phyloP scores from a whole-genome alignment of 2,797 vertebrate genomes.

The Bradypodion ventrale region DNA sequence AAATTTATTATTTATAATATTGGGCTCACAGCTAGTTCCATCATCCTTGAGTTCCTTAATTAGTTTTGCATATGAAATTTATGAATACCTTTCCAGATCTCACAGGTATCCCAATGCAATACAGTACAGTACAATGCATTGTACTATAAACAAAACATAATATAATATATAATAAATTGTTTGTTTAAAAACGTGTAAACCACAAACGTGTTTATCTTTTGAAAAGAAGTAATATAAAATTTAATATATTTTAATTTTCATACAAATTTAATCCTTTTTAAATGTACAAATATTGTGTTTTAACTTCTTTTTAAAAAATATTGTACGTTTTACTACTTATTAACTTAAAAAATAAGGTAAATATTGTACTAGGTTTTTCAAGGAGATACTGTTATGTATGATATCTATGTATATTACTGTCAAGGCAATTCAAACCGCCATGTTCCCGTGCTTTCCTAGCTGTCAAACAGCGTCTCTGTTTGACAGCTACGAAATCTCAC shows the following conservation, averaged over 20 bases:
- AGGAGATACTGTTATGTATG: too few relatives aligned
- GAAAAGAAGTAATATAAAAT: not conserved
- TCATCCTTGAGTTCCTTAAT: not conserved
- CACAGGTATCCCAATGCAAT: not conserved
- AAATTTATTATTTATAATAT: not conserved
- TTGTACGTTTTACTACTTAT: too few relatives aligned
- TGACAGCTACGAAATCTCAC: too few relatives aligned
- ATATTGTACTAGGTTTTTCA: not conserved
- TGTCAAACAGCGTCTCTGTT: too few relatives aligned
- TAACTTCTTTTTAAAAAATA: too few relatives aligned
- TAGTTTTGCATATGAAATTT: not conserved
- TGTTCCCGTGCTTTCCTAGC: too few relatives aligned
- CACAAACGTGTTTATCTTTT: not conserved
- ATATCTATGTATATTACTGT: too few relatives aligned
- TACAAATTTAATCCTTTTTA: too few relatives aligned
- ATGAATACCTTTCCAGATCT: not conserved
- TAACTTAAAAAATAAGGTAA: not conserved
- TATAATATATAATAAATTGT: not conserved
- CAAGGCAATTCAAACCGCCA: too few relatives aligned
- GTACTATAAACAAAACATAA: too few relatives aligned
- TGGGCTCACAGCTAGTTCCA: not conserved
- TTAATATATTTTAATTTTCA: too few relatives aligned
- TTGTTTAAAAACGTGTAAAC: not conserved
- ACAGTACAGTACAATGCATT: not conserved
- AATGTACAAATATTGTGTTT: too few relatives aligned